Conservation (phyloP, 2,797 vertebrate genomes). For the Oryzias sinensis region DNA sequence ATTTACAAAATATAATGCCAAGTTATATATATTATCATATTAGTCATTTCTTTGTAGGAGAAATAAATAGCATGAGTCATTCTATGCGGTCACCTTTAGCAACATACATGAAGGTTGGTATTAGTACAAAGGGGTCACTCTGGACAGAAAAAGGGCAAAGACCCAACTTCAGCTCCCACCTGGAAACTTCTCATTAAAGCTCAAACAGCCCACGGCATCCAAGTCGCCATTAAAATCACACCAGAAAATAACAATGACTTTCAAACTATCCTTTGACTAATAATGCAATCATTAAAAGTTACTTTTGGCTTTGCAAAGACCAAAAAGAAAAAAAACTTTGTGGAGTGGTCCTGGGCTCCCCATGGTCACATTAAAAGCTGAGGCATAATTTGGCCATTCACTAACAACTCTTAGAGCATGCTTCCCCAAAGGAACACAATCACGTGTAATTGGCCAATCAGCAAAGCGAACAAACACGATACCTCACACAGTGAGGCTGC, state of each 20-base stretch:
- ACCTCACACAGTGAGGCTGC: conserved; percentile 61
- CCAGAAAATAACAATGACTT: conserved; percentile 63
- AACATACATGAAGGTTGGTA: conserved; percentile 5
- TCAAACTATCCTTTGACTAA: conserved; percentile 66
- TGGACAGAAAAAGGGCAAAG: conserved; percentile 41
- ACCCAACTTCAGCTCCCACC: conserved; percentile 51
- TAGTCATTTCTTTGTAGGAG: conserved; percentile 1
- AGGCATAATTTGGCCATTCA: conserved; percentile 70
- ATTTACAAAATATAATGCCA: conserved; percentile 1
- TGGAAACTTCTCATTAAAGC: conserved; percentile 67
- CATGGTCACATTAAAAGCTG: conserved; percentile 65
- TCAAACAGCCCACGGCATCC: conserved; percentile 46
- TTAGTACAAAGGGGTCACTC: conserved; percentile 33
- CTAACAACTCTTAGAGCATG: conserved; percentile 63
- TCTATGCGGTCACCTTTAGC: conserved; percentile 10
- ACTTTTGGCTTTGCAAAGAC: conserved; percentile 53
- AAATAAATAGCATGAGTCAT: conserved; percentile 14
- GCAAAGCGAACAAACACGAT: conserved; percentile 64
- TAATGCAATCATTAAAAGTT: conserved; percentile 57
- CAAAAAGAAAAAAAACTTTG: conserved; percentile 42
- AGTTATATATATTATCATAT: conserved; percentile 22
- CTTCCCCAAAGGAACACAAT: conserved; percentile 74
- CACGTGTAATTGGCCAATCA: conserved; percentile 76
- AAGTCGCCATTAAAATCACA: conserved; percentile 59
- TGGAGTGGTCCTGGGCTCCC: conserved; percentile 54